Base-by-base conservation (phyloP, 2,888 invertebrate species). In the Tridacna crocea region DNA sequence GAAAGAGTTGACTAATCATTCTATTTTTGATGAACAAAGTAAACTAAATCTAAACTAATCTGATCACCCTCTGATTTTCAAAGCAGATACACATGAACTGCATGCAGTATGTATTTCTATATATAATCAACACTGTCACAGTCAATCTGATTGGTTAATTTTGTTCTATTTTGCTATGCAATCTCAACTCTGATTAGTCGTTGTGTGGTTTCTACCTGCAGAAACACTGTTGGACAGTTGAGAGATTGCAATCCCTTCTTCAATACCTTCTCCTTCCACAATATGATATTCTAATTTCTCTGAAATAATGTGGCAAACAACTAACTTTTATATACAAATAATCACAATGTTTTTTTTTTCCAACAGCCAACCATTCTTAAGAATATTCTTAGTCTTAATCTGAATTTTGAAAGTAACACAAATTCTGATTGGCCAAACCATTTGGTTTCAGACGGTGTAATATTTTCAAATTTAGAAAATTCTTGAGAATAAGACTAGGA, bases 231-330 rank as follows among this genome's bases (percentile, higher is more conserved):
- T 77, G 22, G 84, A 82, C 12, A 86, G 79, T 48, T 78, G 82
- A 24, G 83, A 79, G 13, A 86, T 81, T 17, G 82, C 83, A n/a
- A 81, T 60, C 15, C 86, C 86, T 75, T 81, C 83, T 46, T 86
- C 83, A 17, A 51, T 46, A 72, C 86, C 86, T 75, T 82, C 81
- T 48, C 80, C 85, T 66, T 83, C 85, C 51, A 83, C 65, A 51
- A 86, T 75, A 70, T 80, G 86, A 80, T 83, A 83, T 10, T 83
- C 83, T 70, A 86, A 27, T n/a, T 26, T 70, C 47, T 79, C 83
- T 83, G 86, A 83, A 85, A 74, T 61, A 46, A 27, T 66, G 46
- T 66, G 66, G 10, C 36, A 27, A 11, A 17, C 24, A 17, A 61
- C 24, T 22, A 61, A 19, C 19, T 24, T 22, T 61, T 4, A 2